Evolutionary conservation across 2,888 invertebrate genomes (phyloP).

Genomic region (Lasioglossum lativentre): DNA sequence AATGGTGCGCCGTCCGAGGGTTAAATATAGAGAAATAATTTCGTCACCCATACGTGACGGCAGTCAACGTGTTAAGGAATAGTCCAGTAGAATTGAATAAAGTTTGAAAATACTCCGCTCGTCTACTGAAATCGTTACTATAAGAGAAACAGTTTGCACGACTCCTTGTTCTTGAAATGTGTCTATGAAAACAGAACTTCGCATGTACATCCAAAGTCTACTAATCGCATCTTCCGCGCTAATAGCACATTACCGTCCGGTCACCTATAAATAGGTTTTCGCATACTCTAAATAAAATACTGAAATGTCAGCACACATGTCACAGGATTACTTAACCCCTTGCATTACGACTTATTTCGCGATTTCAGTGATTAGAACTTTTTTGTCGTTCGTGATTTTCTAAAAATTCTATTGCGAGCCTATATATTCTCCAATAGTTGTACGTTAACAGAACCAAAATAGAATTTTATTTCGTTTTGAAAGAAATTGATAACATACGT

Average conservation of each 20-base stretch:
- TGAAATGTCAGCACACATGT: not conserved
- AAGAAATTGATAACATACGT: too few species aligned
- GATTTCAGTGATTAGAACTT: too few species aligned
- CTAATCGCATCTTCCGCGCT: not conserved
- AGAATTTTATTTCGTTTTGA: too few species aligned
- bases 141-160: not conserved
- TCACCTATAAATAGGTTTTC: not conserved
- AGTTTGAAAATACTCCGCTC: not conserved
- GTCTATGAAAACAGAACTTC: not conserved
- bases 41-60: too few species aligned
- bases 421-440: too few species aligned
- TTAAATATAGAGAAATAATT: not conserved
- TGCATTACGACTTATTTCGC: too few species aligned
- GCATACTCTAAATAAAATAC: not conserved
- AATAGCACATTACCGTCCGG: constrained; percentile 1
- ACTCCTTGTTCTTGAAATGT: not conserved
- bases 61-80: not conserved
- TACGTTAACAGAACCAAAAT: too few species aligned
- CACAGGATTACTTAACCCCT: not conserved
- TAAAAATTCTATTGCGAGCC: too few species aligned
- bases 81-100: not conserved
- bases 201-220: not conserved
- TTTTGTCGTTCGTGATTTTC: too few species aligned
- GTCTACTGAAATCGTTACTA: not conserved
- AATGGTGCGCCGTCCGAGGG: too few species aligned